These are phyloP conservation scores for Ophiodon elongatus DNA, from an alignment of 2,113 vertebrate genomes.

Conservation along the genomic window DNA sequence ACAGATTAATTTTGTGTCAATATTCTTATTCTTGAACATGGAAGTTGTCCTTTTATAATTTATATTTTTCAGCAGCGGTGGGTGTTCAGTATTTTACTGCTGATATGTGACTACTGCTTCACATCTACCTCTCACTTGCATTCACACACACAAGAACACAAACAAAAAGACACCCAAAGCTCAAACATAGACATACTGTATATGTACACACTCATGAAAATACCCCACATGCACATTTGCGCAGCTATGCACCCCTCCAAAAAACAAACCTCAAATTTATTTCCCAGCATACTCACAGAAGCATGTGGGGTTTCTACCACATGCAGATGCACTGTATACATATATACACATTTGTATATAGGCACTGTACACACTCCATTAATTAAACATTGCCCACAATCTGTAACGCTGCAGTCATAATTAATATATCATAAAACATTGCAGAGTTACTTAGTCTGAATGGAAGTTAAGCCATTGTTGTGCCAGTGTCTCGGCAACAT, in stretches of 20 bases:
- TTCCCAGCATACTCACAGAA: not conserved
- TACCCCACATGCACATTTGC: not conserved
- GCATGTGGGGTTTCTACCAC: conserved; percentile 14
- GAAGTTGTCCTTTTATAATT: not conserved
- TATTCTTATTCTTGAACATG: not conserved
- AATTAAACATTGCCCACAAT: conserved; percentile 61
- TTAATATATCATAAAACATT: conserved; percentile 63
- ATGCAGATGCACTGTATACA: conserved; percentile 10
- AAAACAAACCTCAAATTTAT: not conserved
- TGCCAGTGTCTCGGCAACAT: conserved; percentile 40
- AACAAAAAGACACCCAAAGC: not conserved
- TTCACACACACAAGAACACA: conserved; percentile 10
- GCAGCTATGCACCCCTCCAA: not conserved
- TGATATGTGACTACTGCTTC: not conserved
- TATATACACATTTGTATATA: conserved; percentile 38
- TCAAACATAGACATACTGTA: not conserved
- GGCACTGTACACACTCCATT: conserved; percentile 50
- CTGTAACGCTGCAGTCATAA: conserved; percentile 54
- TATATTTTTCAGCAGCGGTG: not conserved
- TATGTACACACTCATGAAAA: not conserved
- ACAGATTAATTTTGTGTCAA: not conserved
- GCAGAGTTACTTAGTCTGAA: conserved; percentile 44
- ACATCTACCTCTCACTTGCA: not conserved
- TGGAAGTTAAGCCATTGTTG: conserved; percentile 48
- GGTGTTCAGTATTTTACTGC: not conserved